These are phyloP conservation scores for Aurelia aurita complex sp. Pacific DNA, from an alignment of 30 jellyfish, hydroid and myxozoan genomes.

Conservation along the genomic window DNA sequence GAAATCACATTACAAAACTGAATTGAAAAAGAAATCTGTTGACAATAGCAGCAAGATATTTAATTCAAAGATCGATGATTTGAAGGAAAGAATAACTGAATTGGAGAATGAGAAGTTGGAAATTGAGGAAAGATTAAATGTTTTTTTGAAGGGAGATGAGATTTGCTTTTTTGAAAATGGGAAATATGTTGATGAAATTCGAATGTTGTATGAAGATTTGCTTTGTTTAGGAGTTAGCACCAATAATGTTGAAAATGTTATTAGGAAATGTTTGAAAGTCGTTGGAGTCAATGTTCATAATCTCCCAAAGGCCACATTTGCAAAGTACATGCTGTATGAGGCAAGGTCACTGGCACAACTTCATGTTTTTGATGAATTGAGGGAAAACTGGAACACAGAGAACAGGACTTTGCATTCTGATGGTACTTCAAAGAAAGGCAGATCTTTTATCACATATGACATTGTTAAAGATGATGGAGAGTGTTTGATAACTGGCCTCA, in stretches of 20 bases:
- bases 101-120: constrained; percentile 27
- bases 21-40: not conserved
- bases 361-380: not conserved
- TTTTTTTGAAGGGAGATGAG: constrained; percentile 6
- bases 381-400: not conserved
- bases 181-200: too few relatives aligned
- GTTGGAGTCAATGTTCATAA: not conserved
- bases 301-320: constrained; percentile 14
- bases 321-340: constrained; percentile 11
- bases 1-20: constrained; percentile 10
- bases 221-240: too few relatives aligned
- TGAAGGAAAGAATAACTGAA: constrained; percentile 4
- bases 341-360: not conserved
- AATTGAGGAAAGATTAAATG: constrained; percentile 3
- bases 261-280: not conserved
- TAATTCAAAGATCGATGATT: constrained; percentile 12
- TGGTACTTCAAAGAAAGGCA: too few relatives aligned
- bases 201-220: too few relatives aligned
- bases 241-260: too few relatives aligned
- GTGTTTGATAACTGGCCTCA: too few relatives aligned
- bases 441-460: too few relatives aligned
- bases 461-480: too few relatives aligned
- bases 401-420: too few relatives aligned
- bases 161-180: too few relatives aligned
- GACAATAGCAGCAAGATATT: not conserved